Evolutionary conservation across 2,797 vertebrate species (phyloP), one percentile per base, ranked within the genome.

Genomic region (Argentina silus): DNA sequence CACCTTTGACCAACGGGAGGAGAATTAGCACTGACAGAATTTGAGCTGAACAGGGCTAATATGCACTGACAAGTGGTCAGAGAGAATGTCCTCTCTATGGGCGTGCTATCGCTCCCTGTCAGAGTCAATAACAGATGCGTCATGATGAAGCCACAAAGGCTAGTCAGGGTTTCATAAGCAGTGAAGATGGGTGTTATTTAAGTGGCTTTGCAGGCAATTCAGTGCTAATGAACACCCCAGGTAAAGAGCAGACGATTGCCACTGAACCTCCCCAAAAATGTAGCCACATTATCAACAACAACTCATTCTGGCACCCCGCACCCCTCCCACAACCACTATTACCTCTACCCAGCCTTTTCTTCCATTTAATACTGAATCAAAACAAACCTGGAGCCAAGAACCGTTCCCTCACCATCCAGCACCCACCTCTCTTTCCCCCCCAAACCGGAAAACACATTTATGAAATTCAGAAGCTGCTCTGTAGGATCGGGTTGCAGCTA

Each of bases 31-130:
- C 75, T 12, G 48, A 61, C 44, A 3, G 17, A 36, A 36, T 44
- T 43, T 11, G 8, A n/a, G 47, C 68, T 75, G 67, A 27, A 67
- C 69, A 85, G 87, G 87, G 74, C 73, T 92, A 88, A 93, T 86
- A 50, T 21, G 78, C 63, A 81, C 87, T 86, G 92, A 93, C 92
- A 92, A 82, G 88, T 92, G 83, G 83, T 75, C 87, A 90, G 81
- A 87, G 86, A 93, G 91, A 93, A 93, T 93, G 90, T 81, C 74
- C 72, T 83, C 82, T 76, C 74, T 88, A 71, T 75, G 73, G 82
- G 85, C 82, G 85, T 83, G 85, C 87, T 88, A 88, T 88, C 81
- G 85, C 89, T 84, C 75, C 84, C 80, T 87, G 91, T 93, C 92
- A 91, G 70, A 81, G 73, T 74, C 81, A 84, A 90, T 92, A 77